phyloP scores from a whole-genome alignment of 2,888 invertebrate genomes.

The Sphecodes monilicornis region DNA sequence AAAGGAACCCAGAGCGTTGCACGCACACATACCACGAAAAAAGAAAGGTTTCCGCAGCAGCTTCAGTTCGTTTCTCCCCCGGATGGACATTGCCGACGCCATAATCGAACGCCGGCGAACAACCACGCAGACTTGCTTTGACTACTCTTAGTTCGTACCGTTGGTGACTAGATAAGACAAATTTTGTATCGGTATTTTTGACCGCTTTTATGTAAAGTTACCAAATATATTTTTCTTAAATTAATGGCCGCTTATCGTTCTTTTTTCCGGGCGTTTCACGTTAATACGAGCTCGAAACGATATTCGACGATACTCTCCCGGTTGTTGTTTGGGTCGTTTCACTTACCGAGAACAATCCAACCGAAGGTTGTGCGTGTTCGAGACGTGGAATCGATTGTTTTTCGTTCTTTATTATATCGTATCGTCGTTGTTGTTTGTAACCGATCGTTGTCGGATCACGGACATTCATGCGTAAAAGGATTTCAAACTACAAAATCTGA shows the following conservation, averaged over 20 bases:
- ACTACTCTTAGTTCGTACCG: background rate
- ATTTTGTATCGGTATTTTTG: conserved; percentile 10
- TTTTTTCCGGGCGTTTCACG: background rate
- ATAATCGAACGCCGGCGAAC: conserved; percentile 2
- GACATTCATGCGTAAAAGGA: background rate
- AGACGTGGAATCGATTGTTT: background rate
- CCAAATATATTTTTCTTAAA: conserved; percentile 9
- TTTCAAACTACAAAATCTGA: background rate
- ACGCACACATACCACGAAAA: background rate
- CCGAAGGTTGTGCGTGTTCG: background rate
- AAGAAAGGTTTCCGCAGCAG: background rate
- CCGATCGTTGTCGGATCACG: background rate
- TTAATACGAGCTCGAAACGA: background rate
- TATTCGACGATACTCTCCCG: background rate
- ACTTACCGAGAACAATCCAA: background rate
- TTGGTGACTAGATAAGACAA: background rate
- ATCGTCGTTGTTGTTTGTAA: conserved; percentile 1
- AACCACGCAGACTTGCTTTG: background rate
- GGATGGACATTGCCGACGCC: background rate
- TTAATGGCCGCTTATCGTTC: background rate
- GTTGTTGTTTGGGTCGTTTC: background rate
- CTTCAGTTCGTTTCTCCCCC: background rate
- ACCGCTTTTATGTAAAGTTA: conserved; percentile 10
- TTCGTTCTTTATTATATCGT: background rate
- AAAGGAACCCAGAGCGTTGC: background rate